Conservation (phyloP, 2,797 vertebrate species). For the Hemitrygon akajei region DNA sequence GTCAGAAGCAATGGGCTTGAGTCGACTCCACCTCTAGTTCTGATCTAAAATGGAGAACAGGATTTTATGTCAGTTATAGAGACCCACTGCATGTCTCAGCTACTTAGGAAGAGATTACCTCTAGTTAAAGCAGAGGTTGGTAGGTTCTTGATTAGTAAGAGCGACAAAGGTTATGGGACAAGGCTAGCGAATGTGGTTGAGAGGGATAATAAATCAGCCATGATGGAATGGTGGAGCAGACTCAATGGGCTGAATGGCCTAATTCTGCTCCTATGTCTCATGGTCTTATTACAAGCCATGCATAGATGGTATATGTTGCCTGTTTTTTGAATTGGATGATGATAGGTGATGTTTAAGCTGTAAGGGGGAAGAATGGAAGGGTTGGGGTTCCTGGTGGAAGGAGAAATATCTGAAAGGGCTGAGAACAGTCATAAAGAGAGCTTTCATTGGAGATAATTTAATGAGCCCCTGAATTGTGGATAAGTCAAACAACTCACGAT, state of each 20-base stretch:
- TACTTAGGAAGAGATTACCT: background rate
- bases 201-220: no score
- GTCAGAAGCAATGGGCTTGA: background rate
- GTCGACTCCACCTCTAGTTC: background rate
- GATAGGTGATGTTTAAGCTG: no score
- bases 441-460: background rate
- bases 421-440: background rate
- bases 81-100: background rate
- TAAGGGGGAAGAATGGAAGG: no score
- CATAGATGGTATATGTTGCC: background rate
- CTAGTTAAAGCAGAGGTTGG: no score
- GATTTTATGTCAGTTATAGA: background rate
- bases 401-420: background rate
- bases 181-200: no score
- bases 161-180: no score
- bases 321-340: background rate
- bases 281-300: no score
- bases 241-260: no score
- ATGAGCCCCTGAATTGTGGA: background rate
- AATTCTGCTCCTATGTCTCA: no score
- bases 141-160: no score
- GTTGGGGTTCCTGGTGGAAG: background rate
- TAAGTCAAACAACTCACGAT: background rate
- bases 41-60: background rate
- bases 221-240: no score